A percentile compares a stretch with the other conserved stretches of the same genome.
phyloP scores from a whole-genome alignment of 2,113 vertebrate species.

The Etheostoma spectabile region DNA sequence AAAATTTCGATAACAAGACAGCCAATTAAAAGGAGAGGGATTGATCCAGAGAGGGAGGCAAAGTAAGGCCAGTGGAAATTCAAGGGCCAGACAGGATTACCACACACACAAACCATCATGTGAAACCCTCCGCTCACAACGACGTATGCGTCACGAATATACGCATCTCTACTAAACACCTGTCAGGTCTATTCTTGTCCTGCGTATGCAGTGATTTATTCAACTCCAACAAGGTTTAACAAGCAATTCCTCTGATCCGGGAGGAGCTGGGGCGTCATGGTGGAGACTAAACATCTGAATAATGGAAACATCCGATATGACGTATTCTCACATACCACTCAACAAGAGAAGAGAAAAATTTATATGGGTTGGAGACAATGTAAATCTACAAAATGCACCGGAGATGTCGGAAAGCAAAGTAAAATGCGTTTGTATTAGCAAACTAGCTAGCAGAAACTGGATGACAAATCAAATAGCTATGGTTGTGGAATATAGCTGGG shows the following conservation, averaged over 20 bases:
- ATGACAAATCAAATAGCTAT: not conserved
- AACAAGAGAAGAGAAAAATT: not conserved
- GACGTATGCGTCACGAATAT: conserved; percentile 9
- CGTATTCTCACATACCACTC: not conserved
- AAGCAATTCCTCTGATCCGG: not conserved
- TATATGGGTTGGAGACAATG: not conserved
- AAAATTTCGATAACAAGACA: conserved; percentile 40
- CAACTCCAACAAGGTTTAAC: conserved; percentile 30
- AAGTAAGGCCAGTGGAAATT: conserved; percentile 4
- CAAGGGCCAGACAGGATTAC: conserved; percentile 13
- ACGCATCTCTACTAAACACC: conserved; percentile 19
- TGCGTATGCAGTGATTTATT: conserved; percentile 45
- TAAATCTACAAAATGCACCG: not conserved
- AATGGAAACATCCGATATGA: conserved; percentile 25
- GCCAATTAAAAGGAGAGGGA: conserved; percentile 56
- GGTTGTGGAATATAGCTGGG: not conserved
- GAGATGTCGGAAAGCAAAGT: not conserved
- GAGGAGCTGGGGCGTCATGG: conserved; percentile 7
- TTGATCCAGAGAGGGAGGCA: conserved; percentile 37
- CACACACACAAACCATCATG: conserved; percentile 2
- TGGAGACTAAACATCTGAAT: conserved; percentile 8
- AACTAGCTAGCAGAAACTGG: too few relatives aligned
- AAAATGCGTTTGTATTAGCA: too few relatives aligned
- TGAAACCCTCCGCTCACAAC: conserved; percentile 16
- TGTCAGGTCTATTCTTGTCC: conserved; percentile 46